phyloP scores from a whole-genome alignment of 2,797 vertebrate species.

The Etheostoma nigrum region DNA sequence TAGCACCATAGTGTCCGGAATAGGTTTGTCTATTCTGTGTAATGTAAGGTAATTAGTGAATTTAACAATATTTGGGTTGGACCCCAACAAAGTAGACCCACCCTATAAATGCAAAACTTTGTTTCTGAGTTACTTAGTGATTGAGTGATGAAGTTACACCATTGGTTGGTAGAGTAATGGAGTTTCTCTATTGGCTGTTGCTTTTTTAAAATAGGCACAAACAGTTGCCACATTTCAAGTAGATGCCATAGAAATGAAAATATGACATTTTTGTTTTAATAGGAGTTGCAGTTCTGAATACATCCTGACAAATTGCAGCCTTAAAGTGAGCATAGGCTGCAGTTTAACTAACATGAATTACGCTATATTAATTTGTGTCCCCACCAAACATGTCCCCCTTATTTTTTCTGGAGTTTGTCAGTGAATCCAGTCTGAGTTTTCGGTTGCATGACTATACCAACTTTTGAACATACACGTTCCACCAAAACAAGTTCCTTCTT shows the following conservation, averaged over 20 bases:
- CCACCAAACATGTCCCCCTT: background rate
- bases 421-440: too few relatives aligned
- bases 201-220: background rate
- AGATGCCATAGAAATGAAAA: background rate
- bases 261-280: background rate
- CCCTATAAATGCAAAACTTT: background rate
- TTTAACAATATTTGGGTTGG: background rate
- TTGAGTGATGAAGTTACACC: background rate
- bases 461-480: too few relatives aligned
- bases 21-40: slow-evolving; percentile 12
- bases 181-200: background rate
- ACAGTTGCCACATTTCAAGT: too few relatives aligned
- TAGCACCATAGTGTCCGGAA: slow-evolving; percentile 22
- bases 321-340: background rate
- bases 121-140: background rate
- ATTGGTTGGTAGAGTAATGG: background rate
- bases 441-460: too few relatives aligned
- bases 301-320: background rate
- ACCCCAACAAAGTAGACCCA: background rate
- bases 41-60: slow-evolving; percentile 12
- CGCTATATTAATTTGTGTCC: too few relatives aligned
- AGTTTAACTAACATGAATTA: background rate
- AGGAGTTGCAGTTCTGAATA: background rate
- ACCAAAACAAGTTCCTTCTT: too few relatives aligned
- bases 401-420: background rate